Percentiles rank a stretch among this genome's conserved stretches.
Conservation (phyloP, 2,797 vertebrate species). For the Philypnodon macrostomus region DNA sequence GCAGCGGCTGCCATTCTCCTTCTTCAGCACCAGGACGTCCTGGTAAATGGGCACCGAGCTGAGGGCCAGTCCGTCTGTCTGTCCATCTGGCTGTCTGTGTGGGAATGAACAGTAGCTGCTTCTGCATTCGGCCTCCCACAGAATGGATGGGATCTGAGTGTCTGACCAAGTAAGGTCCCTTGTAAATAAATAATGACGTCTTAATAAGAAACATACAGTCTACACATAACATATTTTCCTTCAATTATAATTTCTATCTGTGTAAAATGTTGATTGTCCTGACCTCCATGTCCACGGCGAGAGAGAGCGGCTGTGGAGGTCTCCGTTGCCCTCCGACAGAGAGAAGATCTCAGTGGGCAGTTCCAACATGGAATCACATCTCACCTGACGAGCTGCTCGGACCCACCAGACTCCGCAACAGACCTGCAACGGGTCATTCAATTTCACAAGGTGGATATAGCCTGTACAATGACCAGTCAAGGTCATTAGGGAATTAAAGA, state of each 20-base stretch:
- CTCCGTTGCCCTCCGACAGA: slow-evolving; percentile 24
- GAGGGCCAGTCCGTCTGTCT: slow-evolving; percentile 15
- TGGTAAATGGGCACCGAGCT: slow-evolving; percentile 68
- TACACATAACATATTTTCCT: no score
- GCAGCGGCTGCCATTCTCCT: slow-evolving; percentile 19
- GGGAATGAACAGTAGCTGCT: slow-evolving; percentile 46
- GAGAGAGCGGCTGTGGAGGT: slow-evolving; percentile 67
- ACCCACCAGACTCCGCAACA: slow-evolving; percentile 42
- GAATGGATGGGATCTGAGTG: slow-evolving; percentile 57
- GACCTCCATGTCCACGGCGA: slow-evolving; percentile 76
- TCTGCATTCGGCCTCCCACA: slow-evolving; percentile 71
- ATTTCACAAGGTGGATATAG: no score
- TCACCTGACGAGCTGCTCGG: not conserved
- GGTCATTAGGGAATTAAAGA: no score
- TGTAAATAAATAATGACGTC: no score
- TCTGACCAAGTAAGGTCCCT: no score
- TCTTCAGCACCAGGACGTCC: slow-evolving; percentile 60
- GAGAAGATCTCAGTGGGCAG: slow-evolving; percentile 14
- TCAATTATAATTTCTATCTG: no score
- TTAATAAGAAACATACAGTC: no score
- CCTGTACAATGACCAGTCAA: not conserved
- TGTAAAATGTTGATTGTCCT: no score
- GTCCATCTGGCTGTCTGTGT: not conserved
- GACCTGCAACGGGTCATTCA: slow-evolving; percentile 48
- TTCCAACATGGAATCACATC: slow-evolving; percentile 23